Percentiles rank a stretch among this genome's conserved stretches.
phyloP scores from a whole-genome alignment of 2,113 vertebrate genomes.

The Motacilla tschutschensis region DNA sequence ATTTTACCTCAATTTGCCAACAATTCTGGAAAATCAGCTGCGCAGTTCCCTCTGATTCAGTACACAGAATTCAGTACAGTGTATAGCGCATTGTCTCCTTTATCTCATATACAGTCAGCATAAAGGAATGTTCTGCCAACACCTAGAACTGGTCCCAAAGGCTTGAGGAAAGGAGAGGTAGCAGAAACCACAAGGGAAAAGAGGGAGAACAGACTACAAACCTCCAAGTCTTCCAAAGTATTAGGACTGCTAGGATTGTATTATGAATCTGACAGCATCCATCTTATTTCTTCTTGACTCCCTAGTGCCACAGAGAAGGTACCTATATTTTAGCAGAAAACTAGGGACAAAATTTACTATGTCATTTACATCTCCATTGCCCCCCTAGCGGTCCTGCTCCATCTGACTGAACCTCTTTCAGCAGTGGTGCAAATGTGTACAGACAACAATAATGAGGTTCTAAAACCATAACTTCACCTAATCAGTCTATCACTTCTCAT shows the following conservation, averaged over 20 bases:
- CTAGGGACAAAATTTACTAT: not conserved
- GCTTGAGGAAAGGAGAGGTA: not conserved
- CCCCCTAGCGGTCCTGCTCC: not conserved
- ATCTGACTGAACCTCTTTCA: not conserved
- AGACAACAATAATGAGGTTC: not conserved
- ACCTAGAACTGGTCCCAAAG: not conserved
- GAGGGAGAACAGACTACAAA: not conserved
- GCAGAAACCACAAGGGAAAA: not conserved
- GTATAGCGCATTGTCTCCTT: not conserved
- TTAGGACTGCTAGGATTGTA: not conserved
- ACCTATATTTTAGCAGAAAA: not conserved
- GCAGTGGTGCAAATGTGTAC: not conserved
- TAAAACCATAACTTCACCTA: not conserved
- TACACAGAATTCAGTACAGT: not conserved
- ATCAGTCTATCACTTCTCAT: not conserved
- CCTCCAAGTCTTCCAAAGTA: not conserved
- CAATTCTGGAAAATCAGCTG: not conserved
- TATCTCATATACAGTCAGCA: not conserved
- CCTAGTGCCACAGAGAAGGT: not conserved
- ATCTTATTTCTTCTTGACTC: not conserved
- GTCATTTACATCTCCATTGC: not conserved
- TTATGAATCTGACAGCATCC: not conserved
- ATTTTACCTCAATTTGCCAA: not conserved
- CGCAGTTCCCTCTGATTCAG: not conserved
- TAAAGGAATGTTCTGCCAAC: not conserved